Percentiles rank a stretch among this genome's conserved stretches.
phyloP scores from a whole-genome alignment of 2,888 invertebrate genomes.

The Ectobius pallidus region DNA sequence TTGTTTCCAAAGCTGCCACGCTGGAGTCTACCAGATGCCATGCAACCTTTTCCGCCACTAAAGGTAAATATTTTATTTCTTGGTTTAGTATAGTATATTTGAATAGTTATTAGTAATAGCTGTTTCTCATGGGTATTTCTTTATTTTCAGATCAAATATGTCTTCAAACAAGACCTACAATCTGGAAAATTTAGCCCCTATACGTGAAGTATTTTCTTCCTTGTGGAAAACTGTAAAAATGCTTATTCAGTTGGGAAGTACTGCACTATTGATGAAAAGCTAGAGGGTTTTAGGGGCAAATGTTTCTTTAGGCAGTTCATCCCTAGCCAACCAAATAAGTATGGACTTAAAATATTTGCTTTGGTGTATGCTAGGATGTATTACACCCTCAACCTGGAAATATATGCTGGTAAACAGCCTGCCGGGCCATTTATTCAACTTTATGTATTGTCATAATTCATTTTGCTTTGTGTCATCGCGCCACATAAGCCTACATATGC shows the following conservation, averaged over 20 bases:
- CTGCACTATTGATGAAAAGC: constrained; percentile 32
- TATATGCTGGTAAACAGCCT: constrained; percentile 27
- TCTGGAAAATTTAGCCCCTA: neutral
- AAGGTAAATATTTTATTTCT: too few relatives aligned
- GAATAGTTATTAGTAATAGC: neutral
- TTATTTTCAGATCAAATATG: neutral
- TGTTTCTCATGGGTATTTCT: neutral
- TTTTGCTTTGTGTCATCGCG: too few relatives aligned
- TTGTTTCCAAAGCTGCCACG: too few relatives aligned
- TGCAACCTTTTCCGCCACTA: too few relatives aligned
- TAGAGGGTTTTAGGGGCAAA: constrained; percentile 5
- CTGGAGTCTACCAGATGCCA: too few relatives aligned
- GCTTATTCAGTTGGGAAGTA: too few relatives aligned
- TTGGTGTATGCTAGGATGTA: constrained; percentile 16
- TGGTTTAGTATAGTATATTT: too few relatives aligned
- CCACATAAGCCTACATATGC: too few relatives aligned
- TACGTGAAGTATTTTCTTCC: neutral
- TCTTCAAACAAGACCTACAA: neutral
- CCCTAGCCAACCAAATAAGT: constrained; percentile 16
- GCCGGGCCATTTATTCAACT: constrained; percentile 23
- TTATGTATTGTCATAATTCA: too few relatives aligned
- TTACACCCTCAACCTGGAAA: constrained; percentile 17
- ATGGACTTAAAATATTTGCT: constrained; percentile 27
- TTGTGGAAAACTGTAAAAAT: too few relatives aligned
- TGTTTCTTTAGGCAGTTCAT: constrained; percentile 30